A percentile compares a stretch with the other conserved stretches of the same genome.
Conservation (phyloP, 2,797 vertebrate species). For the Sebastolobus alascanus region DNA sequence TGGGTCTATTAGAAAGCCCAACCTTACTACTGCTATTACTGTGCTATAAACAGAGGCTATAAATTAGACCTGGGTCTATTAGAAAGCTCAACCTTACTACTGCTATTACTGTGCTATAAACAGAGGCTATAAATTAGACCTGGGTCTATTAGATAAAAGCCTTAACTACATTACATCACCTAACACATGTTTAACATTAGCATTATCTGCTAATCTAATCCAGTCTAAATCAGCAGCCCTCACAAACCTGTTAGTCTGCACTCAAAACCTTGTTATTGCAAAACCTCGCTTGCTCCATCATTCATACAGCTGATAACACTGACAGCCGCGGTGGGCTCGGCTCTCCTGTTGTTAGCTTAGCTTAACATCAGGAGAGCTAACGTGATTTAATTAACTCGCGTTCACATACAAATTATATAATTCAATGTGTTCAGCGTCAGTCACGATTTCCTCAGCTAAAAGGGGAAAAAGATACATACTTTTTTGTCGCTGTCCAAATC, state of each 20-base stretch:
- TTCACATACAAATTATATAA: accelerated
- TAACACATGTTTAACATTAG: not conserved
- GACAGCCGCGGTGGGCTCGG: conserved; percentile 62
- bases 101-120: not conserved
- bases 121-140: too few relatives aligned
- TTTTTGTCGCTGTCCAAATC: conserved; percentile 27
- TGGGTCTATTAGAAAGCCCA: too few relatives aligned
- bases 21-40: not conserved
- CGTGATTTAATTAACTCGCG: not conserved
- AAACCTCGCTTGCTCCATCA: conserved; percentile 53
- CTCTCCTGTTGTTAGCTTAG: conserved; percentile 43
- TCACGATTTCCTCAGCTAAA: not conserved
- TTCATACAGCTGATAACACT: conserved; percentile 22
- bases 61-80: too few relatives aligned
- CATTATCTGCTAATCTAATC: not conserved
- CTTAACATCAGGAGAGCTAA: conserved; percentile 27
- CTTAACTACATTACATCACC: too few relatives aligned
- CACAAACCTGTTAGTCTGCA: not conserved
- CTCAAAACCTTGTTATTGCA: not conserved
- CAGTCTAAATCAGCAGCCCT: not conserved
- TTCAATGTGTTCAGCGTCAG: not conserved
- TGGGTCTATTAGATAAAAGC: not conserved
- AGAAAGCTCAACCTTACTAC: not conserved
- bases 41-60: not conserved
- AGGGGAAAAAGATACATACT: conserved; percentile 48